Percentiles rank a stretch among this genome's conserved stretches.
Conservation (phyloP, 2,113 vertebrate genomes). For the Muscicapa adusta region DNA sequence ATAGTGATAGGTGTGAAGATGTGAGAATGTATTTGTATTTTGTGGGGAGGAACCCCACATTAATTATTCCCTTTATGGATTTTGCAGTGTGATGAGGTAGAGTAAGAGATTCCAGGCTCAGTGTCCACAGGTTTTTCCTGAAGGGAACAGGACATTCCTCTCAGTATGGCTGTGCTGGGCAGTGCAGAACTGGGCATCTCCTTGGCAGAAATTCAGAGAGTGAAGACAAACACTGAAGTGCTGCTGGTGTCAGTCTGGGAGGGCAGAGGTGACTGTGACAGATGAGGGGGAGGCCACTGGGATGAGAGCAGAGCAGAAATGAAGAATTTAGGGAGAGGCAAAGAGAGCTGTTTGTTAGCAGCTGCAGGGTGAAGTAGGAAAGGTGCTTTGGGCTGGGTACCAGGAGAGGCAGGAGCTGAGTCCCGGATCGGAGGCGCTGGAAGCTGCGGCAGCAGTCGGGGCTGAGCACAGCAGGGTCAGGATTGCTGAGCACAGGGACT, state of each 20-base stretch:
- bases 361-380: neutral
- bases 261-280: neutral
- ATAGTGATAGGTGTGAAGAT: neutral
- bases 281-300: neutral
- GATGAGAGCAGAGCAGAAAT: neutral
- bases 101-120: neutral
- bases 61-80: neutral
- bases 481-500: neutral
- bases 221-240: neutral
- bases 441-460: neutral
- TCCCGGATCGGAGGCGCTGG: rapidly evolving
- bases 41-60: neutral
- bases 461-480: neutral
- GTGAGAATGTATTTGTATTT: neutral
- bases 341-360: neutral
- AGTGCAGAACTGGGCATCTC: neutral
- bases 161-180: neutral
- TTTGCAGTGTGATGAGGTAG: neutral
- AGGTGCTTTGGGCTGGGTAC: neutral
- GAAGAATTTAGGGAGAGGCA: neutral
- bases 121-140: neutral
- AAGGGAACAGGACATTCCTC: neutral
- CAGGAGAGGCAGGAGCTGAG: neutral
- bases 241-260: neutral
- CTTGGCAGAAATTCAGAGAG: neutral